These are phyloP conservation scores for Calidris pugnax DNA, from an alignment of 2,113 vertebrate genomes.

Conservation along the genomic window DNA sequence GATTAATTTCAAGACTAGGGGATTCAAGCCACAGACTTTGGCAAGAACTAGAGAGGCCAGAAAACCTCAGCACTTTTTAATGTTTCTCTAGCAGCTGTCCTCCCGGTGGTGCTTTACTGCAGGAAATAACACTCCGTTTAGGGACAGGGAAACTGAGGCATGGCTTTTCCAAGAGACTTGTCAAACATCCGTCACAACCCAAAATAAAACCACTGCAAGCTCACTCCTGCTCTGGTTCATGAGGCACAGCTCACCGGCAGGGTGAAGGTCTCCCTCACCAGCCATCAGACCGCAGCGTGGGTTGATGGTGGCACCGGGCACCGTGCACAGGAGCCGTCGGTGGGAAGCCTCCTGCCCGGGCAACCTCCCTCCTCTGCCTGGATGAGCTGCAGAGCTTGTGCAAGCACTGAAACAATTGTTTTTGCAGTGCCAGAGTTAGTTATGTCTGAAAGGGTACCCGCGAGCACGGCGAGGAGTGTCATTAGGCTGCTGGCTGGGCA, in stretches of 20 bases:
- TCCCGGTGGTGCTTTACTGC: background rate
- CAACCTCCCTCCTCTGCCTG: background rate
- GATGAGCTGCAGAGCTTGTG: background rate
- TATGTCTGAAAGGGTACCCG: conserved; percentile 28
- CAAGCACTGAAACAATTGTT: background rate
- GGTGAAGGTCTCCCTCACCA: background rate
- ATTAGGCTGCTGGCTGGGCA: conserved; percentile 50
- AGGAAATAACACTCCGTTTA: background rate
- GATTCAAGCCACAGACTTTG: background rate
- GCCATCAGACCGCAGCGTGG: background rate
- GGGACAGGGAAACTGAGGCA: background rate
- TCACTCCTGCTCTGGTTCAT: fast-evolving
- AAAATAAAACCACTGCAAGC: background rate
- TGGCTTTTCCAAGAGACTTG: background rate
- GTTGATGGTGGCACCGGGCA: background rate
- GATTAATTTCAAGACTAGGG: background rate
- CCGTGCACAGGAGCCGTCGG: fast-evolving
- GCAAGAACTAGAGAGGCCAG: background rate
- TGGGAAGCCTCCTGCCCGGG: background rate
- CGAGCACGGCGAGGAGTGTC: background rate
- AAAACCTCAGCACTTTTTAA: background rate
- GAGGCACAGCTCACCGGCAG: background rate
- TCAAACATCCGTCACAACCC: background rate
- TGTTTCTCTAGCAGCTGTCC: background rate
- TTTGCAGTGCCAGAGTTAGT: conserved; percentile 17